These are phyloP conservation scores for Muraenolepis orangiensis DNA, from an alignment of 2,797 vertebrate genomes.

Conservation along the genomic window DNA sequence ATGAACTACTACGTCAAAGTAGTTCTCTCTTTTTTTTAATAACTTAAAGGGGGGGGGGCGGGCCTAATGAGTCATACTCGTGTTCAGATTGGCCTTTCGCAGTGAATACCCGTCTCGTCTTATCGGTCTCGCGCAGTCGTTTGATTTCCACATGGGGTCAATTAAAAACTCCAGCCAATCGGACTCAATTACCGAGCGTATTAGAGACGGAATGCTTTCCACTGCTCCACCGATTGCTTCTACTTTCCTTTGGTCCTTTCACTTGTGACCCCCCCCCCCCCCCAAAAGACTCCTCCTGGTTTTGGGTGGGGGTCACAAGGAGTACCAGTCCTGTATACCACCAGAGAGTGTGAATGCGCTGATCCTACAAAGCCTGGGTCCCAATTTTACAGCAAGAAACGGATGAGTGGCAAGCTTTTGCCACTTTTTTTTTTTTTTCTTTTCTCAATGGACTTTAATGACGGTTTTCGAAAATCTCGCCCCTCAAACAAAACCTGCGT, in stretches of 20 bases:
- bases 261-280: too few species aligned
- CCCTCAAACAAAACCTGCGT: too few species aligned
- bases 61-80: background rate
- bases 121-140: background rate
- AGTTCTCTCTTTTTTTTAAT: background rate
- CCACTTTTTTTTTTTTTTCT: background rate
- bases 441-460: conserved; percentile 19
- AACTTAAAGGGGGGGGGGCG: background rate
- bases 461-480: background rate
- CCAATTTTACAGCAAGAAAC: conserved; percentile 2
- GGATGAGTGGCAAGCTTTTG: conserved; percentile 2
- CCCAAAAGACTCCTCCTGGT: too few species aligned
- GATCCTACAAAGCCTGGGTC: conserved; percentile 6
- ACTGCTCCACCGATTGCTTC: too few species aligned
- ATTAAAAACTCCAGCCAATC: background rate
- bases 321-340: too few species aligned
- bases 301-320: too few species aligned
- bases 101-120: background rate
- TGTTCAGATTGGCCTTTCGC: background rate
- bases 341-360: conserved; percentile 24
- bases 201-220: too few species aligned
- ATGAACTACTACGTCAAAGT: background rate
- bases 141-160: background rate
- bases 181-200: background rate
- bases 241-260: too few species aligned